Base-by-base conservation (phyloP, 2,888 invertebrate genomes). In the Holacanthella duospinosa region DNA sequence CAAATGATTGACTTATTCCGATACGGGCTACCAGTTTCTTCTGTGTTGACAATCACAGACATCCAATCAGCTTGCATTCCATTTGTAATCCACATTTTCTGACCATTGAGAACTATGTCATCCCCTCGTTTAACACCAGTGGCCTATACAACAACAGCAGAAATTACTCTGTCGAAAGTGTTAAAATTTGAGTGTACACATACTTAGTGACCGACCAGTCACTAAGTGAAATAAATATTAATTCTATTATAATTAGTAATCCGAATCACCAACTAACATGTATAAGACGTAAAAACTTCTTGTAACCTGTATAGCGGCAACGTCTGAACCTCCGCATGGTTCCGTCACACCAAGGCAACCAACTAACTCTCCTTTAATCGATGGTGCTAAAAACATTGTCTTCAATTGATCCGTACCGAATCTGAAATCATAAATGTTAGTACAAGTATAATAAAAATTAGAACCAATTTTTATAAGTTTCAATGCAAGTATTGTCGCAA, bases 41-140 rank as follows among this genome's bases (percentile, higher is more conserved):
- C 74, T 0, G 82, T 82, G 74, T 81, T 82, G 24, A 79, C 80
- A 48, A 82, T 74, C 25, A 82, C 75, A 71, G 81, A 82, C 75
- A 82, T 81, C 82, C 82, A 82, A 74, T 82, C 82, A 0, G 82
- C 82, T 73, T 82, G 79, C 44, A 75, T 74, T 0, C 80, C 82
- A 71, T 79, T 29, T 78, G n/a, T n/a, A n/a, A n/a, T n/a, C n/a
- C n/a, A n/a, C n/a, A n/a, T n/a, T n/a, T n/a, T n/a, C n/a, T n/a
- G 76, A 0, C 82, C 82, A 71, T 81, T 82, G 48, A 82, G 82
- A 28, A 82, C 75, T 24, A 77, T 70, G 66, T 80, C 79, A 64
- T 76, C 77, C 26, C 78, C 79, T 26, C 75, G 69, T 62, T 76
- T 75, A 29, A 75, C 76, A 9, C 82, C 82, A 54, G 68, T 77